phyloP scores from a whole-genome alignment of 1,140 invertebrate genomes.

The Yoshiicerus persimilis region DNA sequence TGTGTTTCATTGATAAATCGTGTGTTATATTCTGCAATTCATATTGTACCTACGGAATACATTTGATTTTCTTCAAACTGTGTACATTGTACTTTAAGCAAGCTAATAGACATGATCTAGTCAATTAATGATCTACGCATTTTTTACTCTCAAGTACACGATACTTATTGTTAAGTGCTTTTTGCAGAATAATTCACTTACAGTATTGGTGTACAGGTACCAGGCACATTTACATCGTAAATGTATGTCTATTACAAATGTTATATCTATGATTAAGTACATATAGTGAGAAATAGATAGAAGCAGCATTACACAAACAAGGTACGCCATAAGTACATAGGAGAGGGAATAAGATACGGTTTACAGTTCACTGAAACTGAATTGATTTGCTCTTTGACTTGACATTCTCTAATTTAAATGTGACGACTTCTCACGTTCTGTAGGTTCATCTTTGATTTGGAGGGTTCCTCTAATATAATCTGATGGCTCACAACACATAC shows the following conservation, averaged over 20 bases:
- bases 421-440: neutral
- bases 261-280: too few relatives aligned
- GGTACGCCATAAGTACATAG: too few relatives aligned
- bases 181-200: neutral
- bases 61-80: neutral
- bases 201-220: too few relatives aligned
- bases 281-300: too few relatives aligned
- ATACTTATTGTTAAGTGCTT: neutral
- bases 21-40: neutral
- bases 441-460: neutral
- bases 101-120: neutral
- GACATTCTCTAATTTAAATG: constrained; percentile 15
- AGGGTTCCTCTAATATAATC: neutral
- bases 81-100: neutral
- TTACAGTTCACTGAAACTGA: too few relatives aligned
- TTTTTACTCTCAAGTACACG: neutral
- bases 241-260: too few relatives aligned
- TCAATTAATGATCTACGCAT: neutral
- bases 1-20: neutral
- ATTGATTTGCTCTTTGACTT: neutral
- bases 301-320: too few relatives aligned
- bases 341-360: too few relatives aligned
- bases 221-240: too few relatives aligned
- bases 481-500: neutral
- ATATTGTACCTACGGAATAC: too few relatives aligned